Conservation (phyloP, 1,140 invertebrate species). For the Drosophila saltans region DNA sequence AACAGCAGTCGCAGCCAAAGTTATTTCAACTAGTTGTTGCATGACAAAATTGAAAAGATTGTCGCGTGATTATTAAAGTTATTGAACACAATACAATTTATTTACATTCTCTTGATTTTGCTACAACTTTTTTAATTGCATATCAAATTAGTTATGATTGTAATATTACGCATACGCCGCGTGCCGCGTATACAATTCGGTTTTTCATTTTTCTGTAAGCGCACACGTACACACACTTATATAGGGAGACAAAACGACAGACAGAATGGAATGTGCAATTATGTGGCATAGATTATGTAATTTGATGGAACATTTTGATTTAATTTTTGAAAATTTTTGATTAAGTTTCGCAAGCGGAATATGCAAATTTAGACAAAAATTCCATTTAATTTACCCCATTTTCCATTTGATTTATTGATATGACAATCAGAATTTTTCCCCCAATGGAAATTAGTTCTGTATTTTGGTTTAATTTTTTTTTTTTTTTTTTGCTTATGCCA, state of each 20-base stretch:
- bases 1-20: too few relatives aligned
- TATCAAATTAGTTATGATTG: neutral
- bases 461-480: conserved; percentile 13
- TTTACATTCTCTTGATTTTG: too few relatives aligned
- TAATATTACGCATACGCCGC: neutral
- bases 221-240: conserved; percentile 22
- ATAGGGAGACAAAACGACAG: neutral
- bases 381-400: neutral
- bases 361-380: neutral
- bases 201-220: conserved; percentile 15
- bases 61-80: too few relatives aligned
- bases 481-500: neutral
- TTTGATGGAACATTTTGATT: conserved; percentile 46
- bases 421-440: neutral
- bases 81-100: too few relatives aligned
- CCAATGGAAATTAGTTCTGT: neutral
- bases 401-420: neutral
- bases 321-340: conserved; percentile 38
- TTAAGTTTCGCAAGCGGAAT: neutral
- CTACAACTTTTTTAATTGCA: neutral
- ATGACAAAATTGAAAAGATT: too few relatives aligned
- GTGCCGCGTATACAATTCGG: neutral
- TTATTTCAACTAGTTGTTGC: too few relatives aligned
- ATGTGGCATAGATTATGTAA: conserved; percentile 56
- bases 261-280: conserved; percentile 61